Conservation (phyloP, 2,797 vertebrate genomes). For the Xenops minutus region DNA sequence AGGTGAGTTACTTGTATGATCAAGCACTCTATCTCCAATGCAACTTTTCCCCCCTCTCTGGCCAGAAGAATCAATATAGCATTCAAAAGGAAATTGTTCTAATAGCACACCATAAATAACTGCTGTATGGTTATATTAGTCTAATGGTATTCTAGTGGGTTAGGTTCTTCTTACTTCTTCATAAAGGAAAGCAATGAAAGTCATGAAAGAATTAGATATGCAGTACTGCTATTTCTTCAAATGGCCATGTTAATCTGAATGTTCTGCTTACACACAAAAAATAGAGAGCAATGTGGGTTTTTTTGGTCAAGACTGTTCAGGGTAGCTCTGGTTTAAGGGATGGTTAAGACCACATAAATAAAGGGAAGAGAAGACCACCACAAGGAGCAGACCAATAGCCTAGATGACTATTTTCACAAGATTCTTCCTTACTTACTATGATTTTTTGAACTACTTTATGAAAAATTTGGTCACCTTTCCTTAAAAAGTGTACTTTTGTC, state of each 20-base stretch:
- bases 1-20: background rate
- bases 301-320: background rate
- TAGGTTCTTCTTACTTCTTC: background rate
- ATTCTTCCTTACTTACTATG: background rate
- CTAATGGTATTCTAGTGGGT: background rate
- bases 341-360: background rate
- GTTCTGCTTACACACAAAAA: background rate
- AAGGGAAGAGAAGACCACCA: background rate
- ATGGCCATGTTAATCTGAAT: background rate
- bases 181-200: background rate
- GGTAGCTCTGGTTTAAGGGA: background rate
- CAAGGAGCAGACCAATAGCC: background rate
- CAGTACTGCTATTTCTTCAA: background rate
- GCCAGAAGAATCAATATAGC: background rate
- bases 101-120: background rate
- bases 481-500: background rate
- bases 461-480: background rate
- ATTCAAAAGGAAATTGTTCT: background rate
- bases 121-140: background rate
- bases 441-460: background rate
- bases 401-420: background rate
- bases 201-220: background rate
- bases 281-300: background rate
- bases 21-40: background rate
- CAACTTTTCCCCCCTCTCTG: background rate